Base-by-base conservation (phyloP, 2,113 vertebrate genomes). In the Muntiacus reevesi region DNA sequence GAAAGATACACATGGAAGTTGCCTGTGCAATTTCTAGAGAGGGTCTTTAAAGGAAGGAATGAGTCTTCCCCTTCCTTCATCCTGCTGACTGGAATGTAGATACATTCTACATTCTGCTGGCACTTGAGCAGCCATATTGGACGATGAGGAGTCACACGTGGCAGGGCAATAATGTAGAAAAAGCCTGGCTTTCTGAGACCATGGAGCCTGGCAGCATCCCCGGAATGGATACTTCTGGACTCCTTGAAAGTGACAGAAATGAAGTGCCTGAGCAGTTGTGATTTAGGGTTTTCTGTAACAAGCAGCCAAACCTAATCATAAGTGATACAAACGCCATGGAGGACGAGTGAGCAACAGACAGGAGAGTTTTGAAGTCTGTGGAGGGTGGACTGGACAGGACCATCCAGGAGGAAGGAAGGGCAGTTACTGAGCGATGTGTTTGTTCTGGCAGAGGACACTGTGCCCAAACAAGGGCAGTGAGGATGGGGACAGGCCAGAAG, bases 141-240 rank as follows among this genome's bases (percentile, higher is more conserved):
- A 45, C 28, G 0, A 62, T 0, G 15, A 78, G 52, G 78, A 4
- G 8, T 33, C 30, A 55, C 17, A 47, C 1, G 0, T 30, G 87
- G 33, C 67, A 79, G 67, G 64, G 59, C 30, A 59, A 11, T 43
- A 62, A 86, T 30, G 33, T 1, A 25, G 21, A 12, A 76, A 36
- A 30, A 89, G 14, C 60, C 52, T 62, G 36, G 45, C 52, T 28
- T 74, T 71, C 43, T 45, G n/a, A 87, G 57, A 19, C 50, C 60
- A 12, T 0, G 15, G 10, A n/a, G n/a, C 82, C 27, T n/a, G 43
- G 33, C 25, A 43, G 45, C 16, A 4, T 25, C 50, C 16, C 59
- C 57, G 55, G 84, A 43, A 87, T 6, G 21, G n/a, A 60, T 50
- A 52, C n/a, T n/a, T 76, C 62, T 4, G 16, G 36, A 64, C 45